Evolutionary conservation across 2,797 vertebrate species (phyloP).

Genomic region (Buceros bicornis): DNA sequence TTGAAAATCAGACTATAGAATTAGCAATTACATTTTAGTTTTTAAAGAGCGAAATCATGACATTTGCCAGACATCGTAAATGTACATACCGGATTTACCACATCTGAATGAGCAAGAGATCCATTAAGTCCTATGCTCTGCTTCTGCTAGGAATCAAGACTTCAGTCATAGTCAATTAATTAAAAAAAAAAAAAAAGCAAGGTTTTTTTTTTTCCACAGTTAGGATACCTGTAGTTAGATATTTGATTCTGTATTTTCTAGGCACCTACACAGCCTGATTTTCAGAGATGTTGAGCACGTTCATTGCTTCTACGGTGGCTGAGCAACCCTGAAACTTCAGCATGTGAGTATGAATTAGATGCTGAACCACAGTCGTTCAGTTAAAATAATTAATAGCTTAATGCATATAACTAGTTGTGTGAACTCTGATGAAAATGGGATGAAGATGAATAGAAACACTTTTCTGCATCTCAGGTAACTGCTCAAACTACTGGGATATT

Average conservation of each 20-base stretch:
- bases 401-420: neutral
- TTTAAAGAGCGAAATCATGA: neutral
- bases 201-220: neutral
- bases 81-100: neutral
- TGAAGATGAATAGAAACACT: neutral
- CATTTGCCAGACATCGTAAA: neutral
- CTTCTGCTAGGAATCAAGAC: neutral
- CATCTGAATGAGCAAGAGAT: neutral
- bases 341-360: neutral
- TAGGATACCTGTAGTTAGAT: neutral
- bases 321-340: conserved; percentile 9
- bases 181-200: neutral
- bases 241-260: neutral
- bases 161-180: neutral
- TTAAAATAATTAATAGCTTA: conserved; percentile 2
- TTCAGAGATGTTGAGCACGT: neutral
- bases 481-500: neutral
- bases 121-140: neutral
- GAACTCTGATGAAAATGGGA: neutral
- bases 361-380: neutral
- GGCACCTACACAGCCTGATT: neutral
- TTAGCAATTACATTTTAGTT: neutral
- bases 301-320: neutral
- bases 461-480: neutral
- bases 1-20: neutral